Evolutionary conservation across 1,140 invertebrate genomes (phyloP), one percentile per base, ranked within the genome.

Genomic region (Wasmannia auropunctata): DNA sequence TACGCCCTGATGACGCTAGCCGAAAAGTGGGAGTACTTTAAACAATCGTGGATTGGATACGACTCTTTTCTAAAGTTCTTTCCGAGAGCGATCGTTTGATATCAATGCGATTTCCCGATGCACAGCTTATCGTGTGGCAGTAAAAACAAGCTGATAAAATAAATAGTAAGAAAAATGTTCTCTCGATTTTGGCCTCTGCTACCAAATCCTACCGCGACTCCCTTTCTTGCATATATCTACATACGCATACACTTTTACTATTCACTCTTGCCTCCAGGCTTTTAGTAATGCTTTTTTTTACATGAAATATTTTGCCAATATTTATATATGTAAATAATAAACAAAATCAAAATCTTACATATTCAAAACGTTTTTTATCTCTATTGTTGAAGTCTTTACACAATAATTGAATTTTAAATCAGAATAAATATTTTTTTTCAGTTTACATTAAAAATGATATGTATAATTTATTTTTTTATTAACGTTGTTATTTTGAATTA

Each of bases 71-170:
- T 19, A 69, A 43, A 81, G 51, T 81, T 81, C 34, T 56, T 81
- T 22, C 11, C 6, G 16, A 72, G 19, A 72, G 25, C 14, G 34
- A 80, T 69, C 16, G 65, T 72, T 72, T 72, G 63, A 70, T 56
- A 70, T 54, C 4, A 67, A 16, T 34, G 19, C 37, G 16, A 72
- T 10, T 10, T 43, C 28, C 49, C 65, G 31, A 31, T 56, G 34
- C 25, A n/a, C n/a, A 58, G 34, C 37, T 81, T 72, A 81, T 81
- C 65, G 65, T 22, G 65, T 81, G 28, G 19, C 25, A 56, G 25
- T 58, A 72, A 81, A 70, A 81, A 37, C 77, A 56, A 70, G 22
- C 10, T 19, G 46, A 80, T 54, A 54, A 80, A 81, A 81, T 40
- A 67, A 80, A 81, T 81, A 81, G 51, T 31, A 46, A 46, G 25